Evolutionary conservation across 30 jellyfish, hydroid and myxozoan genomes (phyloP), one percentile per base, ranked within the genome.

Genomic region (Nemopilema nomurai): DNA sequence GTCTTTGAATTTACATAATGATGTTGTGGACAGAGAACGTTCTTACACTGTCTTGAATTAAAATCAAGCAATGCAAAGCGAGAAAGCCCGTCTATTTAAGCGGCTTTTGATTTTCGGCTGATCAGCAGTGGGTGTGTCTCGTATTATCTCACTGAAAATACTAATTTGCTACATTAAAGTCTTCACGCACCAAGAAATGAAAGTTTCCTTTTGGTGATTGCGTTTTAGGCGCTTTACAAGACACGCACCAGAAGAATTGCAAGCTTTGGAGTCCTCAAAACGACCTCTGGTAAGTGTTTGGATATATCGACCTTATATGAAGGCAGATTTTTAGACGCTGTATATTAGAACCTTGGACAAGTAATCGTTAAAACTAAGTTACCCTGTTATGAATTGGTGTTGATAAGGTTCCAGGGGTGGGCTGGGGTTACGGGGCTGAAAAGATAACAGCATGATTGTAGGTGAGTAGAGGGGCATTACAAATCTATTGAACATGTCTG

Each of bases 21-120:
- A 66, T 66, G 28, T 66, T 21, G 32, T 66, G 76, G 76, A 13
- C 21, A 1, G 76, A 66, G 76, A 66, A 21, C 76, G 76, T 66
- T 20, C 76, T 66, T 21, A 66, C 49, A 21, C 21, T 21, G 29
- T 66, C 29, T 66, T 66, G 76, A 16, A 66, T 66, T 29, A 66
- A 21, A 66, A 66, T 21, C 76, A 27, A 17, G 76, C 76, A 0
- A 29, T 17, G 76, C 29, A 63, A 66, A 66, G 29, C 76, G 19
- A 21, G 76, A 66, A 66, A 66, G 50, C 76, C 32, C 28, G 24
- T 66, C 21, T 66, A 41, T 6, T 3, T 41, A 41, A 41, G 57
- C 6, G 57, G 57, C 57, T 41, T 41, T 41, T 41, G 9, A 41
- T 41, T 41, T 3, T 6, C 9, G 9, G 6, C 57, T 41, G 57